Evolutionary conservation across 1,140 invertebrate species (phyloP), one percentile per base, ranked within the genome.

Genomic region (Reticulitermes speratus): DNA sequence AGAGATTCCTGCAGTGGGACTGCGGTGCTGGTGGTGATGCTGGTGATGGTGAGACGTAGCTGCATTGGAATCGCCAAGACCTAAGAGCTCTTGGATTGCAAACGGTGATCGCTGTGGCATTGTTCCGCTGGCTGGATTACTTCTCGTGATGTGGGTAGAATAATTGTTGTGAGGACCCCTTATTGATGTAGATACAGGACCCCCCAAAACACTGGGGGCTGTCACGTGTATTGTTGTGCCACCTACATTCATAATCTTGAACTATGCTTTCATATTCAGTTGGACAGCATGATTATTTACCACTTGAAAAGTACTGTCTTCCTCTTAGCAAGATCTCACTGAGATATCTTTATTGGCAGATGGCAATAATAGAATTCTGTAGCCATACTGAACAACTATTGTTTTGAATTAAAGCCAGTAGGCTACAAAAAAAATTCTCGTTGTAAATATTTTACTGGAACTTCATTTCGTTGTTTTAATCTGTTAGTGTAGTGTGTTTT

Each of bases 61-160:
- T 87, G 87, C 89, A 38, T 91, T 92, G 89, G 90, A 86, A 89
- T 89, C 91, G 82, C 95, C 95, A 65, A 98, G 91, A 2, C 97
- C 97, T 88, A 98, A 92, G 88, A 98, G 93, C 92, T 98, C 97
- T 91, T 98, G 97, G 90, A 98, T 98, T 88, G 96, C 97, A 91
- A 98, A 98, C 30, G 97, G 96, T 87, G 96, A 97, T 88, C 97
- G 93, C 91, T 97, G 96, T 88, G 96, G 96, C 93, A 96, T 65
- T 19, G 45, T 55, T 9, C 83, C 82, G 83, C 44, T 21, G 9
- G 85, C 3, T 11, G 52, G 23, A 23, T 52, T 32, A 23, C 8
- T 30, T 32, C 44, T 44, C 0, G 38, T 44, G 16, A n/a, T 52
- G 3, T 45, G 30, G 8, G 82, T 52, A 14, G 83, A 44, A 25